A percentile compares a stretch with the other conserved stretches of the same genome.
phyloP scores from a whole-genome alignment of 2,797 vertebrate genomes.

The Vipera ursinii region DNA sequence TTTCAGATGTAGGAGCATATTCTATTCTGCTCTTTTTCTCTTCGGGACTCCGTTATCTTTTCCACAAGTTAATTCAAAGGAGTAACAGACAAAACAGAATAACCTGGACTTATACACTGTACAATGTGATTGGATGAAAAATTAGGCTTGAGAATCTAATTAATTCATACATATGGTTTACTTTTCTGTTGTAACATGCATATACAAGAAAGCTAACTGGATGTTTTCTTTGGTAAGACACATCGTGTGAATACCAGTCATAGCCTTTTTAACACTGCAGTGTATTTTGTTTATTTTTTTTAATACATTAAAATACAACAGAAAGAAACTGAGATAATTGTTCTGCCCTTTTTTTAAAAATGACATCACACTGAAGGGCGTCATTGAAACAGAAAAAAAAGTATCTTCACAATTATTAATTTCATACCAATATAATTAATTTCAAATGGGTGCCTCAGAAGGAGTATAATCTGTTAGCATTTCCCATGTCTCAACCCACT shows the following conservation, averaged over 20 bases:
- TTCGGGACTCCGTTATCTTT: background rate
- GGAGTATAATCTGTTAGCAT: background rate
- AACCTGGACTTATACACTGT: background rate
- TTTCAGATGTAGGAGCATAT: background rate
- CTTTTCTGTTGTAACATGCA: background rate
- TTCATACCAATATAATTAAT: constrained; percentile 13
- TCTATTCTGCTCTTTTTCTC: fast-evolving
- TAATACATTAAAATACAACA: background rate
- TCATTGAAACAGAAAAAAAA: background rate
- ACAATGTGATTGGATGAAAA: background rate
- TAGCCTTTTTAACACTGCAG: background rate
- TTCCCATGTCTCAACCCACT: constrained; percentile 18
- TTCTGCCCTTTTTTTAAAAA: background rate
- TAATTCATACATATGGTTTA: background rate
- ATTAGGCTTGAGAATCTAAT: background rate
- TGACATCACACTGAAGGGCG: background rate
- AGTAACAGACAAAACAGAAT: background rate
- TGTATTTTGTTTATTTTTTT: background rate
- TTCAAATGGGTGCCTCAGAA: constrained; percentile 21
- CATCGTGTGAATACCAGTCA: background rate
- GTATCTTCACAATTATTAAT: background rate
- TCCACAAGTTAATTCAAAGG: constrained; percentile 12
- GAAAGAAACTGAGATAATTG: constrained; percentile 3
- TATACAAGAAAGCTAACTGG: background rate
- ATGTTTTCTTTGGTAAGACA: background rate